Evolutionary conservation across 2,888 invertebrate species (phyloP).

Genomic region (Drosophila ezoana): DNA sequence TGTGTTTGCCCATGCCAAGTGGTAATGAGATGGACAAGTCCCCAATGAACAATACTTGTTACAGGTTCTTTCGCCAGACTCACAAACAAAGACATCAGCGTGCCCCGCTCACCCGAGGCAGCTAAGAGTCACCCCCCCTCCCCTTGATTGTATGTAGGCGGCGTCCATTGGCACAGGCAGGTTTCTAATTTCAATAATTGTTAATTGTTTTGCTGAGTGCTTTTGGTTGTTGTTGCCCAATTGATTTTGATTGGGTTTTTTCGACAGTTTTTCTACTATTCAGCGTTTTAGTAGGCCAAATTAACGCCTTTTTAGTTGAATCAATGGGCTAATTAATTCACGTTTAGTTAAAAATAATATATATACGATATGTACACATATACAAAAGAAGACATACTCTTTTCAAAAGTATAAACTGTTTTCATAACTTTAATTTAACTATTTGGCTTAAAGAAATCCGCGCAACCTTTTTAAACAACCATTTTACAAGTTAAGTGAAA

Average conservation of each 20-base stretch:
- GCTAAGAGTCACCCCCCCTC: constrained; percentile 19
- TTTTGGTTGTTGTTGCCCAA: constrained; percentile 46
- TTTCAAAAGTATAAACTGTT: too few relatives aligned
- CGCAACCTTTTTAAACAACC: constrained; percentile 13
- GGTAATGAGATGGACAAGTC: constrained; percentile 68
- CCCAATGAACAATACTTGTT: constrained; percentile 55
- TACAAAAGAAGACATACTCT: too few relatives aligned
- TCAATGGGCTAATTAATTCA: neutral
- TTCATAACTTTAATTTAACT: too few relatives aligned
- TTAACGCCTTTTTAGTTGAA: constrained; percentile 12
- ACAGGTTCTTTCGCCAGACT: constrained; percentile 63
- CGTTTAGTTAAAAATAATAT: too few relatives aligned
- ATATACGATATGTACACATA: too few relatives aligned
- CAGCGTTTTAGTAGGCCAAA: constrained; percentile 3
- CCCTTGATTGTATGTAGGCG: constrained; percentile 40
- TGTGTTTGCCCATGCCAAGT: constrained; percentile 72
- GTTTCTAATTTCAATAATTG: constrained; percentile 73
- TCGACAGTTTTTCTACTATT: constrained; percentile 13
- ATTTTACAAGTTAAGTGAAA: neutral
- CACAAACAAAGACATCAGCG: constrained; percentile 54
- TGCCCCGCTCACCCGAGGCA: neutral
- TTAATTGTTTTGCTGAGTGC: constrained; percentile 64
- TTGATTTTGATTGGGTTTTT: constrained; percentile 32
- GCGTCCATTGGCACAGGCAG: constrained; percentile 48
- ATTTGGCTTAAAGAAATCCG: neutral